Percentiles rank a stretch among this genome's conserved stretches.
These are phyloP conservation scores for Chlorodrepanis virens DNA, from an alignment of 2,113 vertebrate species.

Conservation along the genomic window DNA sequence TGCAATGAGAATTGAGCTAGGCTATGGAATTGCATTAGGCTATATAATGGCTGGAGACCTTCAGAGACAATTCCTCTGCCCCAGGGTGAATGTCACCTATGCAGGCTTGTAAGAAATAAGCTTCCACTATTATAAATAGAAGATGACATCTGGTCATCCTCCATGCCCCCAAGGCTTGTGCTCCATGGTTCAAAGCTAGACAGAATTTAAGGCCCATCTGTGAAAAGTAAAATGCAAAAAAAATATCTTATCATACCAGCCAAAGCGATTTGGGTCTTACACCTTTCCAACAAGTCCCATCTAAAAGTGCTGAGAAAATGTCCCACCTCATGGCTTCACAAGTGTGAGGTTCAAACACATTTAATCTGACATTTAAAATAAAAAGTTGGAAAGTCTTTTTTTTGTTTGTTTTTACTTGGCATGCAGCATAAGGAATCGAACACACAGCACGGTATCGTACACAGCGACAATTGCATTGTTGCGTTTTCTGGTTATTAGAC, in stretches of 20 bases:
- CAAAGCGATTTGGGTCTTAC: constrained; percentile 52
- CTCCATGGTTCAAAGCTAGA: constrained; percentile 63
- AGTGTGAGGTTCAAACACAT: constrained; percentile 58
- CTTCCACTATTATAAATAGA: constrained; percentile 24
- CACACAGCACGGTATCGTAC: constrained; percentile 34
- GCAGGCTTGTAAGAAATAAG: constrained; percentile 43
- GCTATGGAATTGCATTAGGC: neutral
- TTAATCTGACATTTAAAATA: constrained; percentile 31
- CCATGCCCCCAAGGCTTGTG: constrained; percentile 59
- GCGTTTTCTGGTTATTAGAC: constrained; percentile 62
- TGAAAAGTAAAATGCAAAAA: constrained; percentile 56
- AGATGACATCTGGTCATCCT: constrained; percentile 28
- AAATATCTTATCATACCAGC: constrained; percentile 1
- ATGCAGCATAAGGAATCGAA: constrained; percentile 59
- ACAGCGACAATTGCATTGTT: constrained; percentile 65
- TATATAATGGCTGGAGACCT: constrained; percentile 30
- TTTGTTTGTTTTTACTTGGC: constrained; percentile 27
- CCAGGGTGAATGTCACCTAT: constrained; percentile 48
- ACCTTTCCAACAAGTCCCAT: constrained; percentile 42
- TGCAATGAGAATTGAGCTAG: neutral
- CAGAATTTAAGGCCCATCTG: constrained; percentile 61
- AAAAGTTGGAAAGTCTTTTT: constrained; percentile 43
- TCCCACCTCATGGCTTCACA: constrained; percentile 62
- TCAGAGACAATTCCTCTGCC: constrained; percentile 9
- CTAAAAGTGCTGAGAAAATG: constrained; percentile 57